Conservation (phyloP, 2,113 vertebrate genomes). For the Ia io region DNA sequence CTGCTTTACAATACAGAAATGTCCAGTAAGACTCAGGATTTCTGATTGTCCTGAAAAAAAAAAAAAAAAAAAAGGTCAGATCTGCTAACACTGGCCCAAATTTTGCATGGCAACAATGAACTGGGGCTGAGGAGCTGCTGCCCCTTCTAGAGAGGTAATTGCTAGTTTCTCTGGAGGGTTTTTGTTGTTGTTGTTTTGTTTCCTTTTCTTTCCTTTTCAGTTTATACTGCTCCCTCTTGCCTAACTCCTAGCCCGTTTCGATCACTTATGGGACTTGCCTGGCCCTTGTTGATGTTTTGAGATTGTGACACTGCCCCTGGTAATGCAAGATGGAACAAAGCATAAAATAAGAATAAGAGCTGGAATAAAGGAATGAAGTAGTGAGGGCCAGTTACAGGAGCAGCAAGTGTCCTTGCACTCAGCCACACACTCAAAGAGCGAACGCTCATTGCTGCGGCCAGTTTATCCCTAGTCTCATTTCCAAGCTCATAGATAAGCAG, state of each 20-base stretch:
- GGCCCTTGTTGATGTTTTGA: neutral
- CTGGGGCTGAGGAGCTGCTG: neutral
- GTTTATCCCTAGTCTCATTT: conserved; percentile 1
- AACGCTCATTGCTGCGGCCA: neutral
- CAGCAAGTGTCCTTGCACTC: neutral
- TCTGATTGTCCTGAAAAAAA: neutral
- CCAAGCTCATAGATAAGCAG: neutral
- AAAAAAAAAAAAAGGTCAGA: neutral
- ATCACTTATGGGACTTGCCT: neutral
- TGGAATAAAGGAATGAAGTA: neutral
- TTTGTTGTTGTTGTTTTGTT: neutral
- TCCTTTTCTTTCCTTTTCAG: neutral
- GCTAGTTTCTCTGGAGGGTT: neutral
- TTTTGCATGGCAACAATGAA: neutral
- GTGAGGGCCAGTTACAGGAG: neutral
- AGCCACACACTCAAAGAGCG: neutral
- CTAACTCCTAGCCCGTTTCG: neutral
- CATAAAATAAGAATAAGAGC: neutral
- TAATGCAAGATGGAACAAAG: neutral
- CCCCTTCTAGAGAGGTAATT: neutral
- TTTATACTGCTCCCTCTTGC: neutral
- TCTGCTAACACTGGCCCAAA: neutral
- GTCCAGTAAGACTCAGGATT: neutral
- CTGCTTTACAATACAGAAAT: neutral
- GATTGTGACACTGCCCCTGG: neutral